phyloP scores from a whole-genome alignment of 2,113 vertebrate genomes.

The Laticauda colubrina region DNA sequence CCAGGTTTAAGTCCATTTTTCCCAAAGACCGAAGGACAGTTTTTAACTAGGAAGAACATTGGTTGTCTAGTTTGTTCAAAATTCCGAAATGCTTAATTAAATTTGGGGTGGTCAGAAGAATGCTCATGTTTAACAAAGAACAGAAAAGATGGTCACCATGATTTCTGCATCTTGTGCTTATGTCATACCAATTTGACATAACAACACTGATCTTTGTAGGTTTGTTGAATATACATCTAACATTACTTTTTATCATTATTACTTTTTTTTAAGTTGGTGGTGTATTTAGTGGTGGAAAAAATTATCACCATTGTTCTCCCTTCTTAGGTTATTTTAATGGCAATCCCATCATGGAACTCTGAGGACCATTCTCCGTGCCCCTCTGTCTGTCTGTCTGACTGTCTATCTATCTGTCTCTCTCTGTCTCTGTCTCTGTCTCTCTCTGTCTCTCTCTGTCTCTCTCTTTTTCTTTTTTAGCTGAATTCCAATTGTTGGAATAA shows the following conservation, averaged over 20 bases:
- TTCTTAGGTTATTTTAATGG: neutral
- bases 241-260: neutral
- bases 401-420: neutral
- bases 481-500: neutral
- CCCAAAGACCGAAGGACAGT: neutral
- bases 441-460: neutral
- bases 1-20: neutral
- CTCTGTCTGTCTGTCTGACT: neutral
- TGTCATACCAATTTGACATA: neutral
- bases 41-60: neutral
- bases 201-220: neutral
- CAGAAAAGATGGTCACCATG: neutral
- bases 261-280: neutral
- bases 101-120: neutral
- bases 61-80: neutral
- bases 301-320: neutral
- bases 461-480: neutral
- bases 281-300: neutral
- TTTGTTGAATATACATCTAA: neutral
- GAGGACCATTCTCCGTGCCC: neutral
- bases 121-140: neutral
- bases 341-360: neutral
- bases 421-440: neutral
- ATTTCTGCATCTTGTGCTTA: neutral
- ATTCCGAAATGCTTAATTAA: neutral